Base-by-base conservation (phyloP, 2,797 vertebrate genomes). In the Ataeniobius toweri region DNA sequence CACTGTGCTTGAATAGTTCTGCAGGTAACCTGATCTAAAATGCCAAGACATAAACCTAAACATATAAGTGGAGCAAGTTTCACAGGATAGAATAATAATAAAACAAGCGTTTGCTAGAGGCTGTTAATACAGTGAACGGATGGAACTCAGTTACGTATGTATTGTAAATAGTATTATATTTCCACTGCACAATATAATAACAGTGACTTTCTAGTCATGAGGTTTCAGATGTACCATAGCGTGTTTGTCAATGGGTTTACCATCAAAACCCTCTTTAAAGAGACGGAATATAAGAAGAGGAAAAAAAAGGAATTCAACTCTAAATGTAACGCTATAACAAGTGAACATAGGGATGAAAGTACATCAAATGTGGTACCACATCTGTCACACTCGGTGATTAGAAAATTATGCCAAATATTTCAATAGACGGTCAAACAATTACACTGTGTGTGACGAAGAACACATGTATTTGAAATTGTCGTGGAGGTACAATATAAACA, bases 141-240 rank as follows among this genome's bases (percentile, higher is more conserved):
- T 56, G 74, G 77, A 81, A 80, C 48, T 77, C 82, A 82, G 86
- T 85, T 81, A 73, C 53, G 4, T 85, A 84, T 85, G 82, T 88
- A 83, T 88, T 94, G 94, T 94, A 94, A 91, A 94, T 94, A 94
- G 79, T 83, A 84, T 89, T 85, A 81, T 86, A 89, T 87, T 91
- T 91, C 81, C 86, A 90, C 77, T 83, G 86, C 85, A 80, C 86
- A 90, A 80, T 85, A 76, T 92, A 89, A 91, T 81, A 87, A 90
- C 89, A 85, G 78, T 88, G 87, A 88, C 86, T 89, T 89, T 89
- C 79, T 89, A 89, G 88, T 93, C 76, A 85, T 86, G 90, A 92
- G 92, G 81, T 91, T 90, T 81, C 83, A 91, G 76, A 86, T 88
- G 92, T 93, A 87, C 89, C 81, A 79, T 93, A 79, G 81, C 79